Base-by-base conservation (phyloP, 2,888 invertebrate species). In the Bombyx huttoni region DNA sequence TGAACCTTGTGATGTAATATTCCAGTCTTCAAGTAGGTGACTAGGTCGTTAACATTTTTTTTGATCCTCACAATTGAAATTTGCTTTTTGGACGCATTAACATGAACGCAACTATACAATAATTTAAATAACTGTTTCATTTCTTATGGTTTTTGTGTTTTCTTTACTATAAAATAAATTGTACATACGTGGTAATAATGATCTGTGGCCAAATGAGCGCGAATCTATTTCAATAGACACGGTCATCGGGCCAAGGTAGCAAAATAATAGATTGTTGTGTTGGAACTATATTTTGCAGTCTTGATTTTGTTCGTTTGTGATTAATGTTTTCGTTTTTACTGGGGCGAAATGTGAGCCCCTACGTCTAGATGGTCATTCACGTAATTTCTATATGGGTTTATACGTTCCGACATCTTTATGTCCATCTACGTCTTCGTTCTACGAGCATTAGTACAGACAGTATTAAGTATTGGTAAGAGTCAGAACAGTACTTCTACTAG, bases 101-200 rank as follows among this genome's bases (percentile, higher is more conserved):
- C 24, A 0, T 24, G 24, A 24, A 24, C 24, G 24, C 24, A 24
- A 24, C 24, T 24, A 2, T 24, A 46, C 24, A 8, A 50, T 33
- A 50, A 54, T 50, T 34, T 35, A 53, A 53, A 51, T 49, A 52
- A 55, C 24, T 53, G 51, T 24, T 24, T 24, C 24, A 24, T 24
- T n/a, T n/a, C n/a, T n/a, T 24, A 5, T 24, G 24, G 24, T 24
- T 24, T 24, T 24, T 24, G 24, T 24, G 24, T 24, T 24, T 24
- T 24, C 24, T 24, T 24, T 24, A 24, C 24, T 24, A 24, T 24
- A 24, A 7, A 40, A 40, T 40, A 40, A 40, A 40, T 40, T 40
- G 40, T 40, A 40, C 40, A 40, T 7, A 40, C 8, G 7, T 10
- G 8, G 1, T 40, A 40, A 10, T 40, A 40, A 40, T 10, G 12